Evolutionary conservation across 2,888 invertebrate species (phyloP).

Genomic region (Spicauda simplicius): DNA sequence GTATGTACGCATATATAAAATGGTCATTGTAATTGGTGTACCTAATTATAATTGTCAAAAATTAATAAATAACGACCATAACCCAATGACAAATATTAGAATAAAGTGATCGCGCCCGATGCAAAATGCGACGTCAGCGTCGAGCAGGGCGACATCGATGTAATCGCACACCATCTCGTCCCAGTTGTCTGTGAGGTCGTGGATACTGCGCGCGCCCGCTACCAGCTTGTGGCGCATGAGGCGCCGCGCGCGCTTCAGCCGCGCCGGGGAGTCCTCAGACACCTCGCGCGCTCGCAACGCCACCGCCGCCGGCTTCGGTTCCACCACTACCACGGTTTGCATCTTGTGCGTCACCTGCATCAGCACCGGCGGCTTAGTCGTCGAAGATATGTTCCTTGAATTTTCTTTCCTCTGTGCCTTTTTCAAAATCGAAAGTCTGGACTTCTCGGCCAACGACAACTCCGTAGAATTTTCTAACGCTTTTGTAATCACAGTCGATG

Average conservation of each 20-base stretch:
- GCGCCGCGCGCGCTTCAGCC: slow-evolving; percentile 59
- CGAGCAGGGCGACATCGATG: slow-evolving; percentile 61
- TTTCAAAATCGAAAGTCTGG: slow-evolving; percentile 68
- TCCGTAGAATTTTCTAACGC: slow-evolving; percentile 40
- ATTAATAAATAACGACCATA: not conserved
- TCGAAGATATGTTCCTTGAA: slow-evolving; percentile 43
- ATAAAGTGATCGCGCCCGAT: not conserved
- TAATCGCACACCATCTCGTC: slow-evolving; percentile 74
- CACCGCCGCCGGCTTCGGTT: slow-evolving; percentile 53
- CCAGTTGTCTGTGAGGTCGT: slow-evolving; percentile 73
- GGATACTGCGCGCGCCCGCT: slow-evolving; percentile 59
- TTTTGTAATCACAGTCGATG: slow-evolving; percentile 7
- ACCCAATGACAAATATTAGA: not conserved
- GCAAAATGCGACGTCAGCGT: slow-evolving; percentile 36
- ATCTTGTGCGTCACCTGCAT: slow-evolving; percentile 62
- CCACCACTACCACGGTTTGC: slow-evolving; percentile 69
- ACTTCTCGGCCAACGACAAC: slow-evolving; percentile 68
- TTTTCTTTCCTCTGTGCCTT: slow-evolving; percentile 66
- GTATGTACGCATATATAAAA: too few relatives aligned
- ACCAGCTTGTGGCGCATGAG: slow-evolving; percentile 71
- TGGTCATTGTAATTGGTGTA: too few relatives aligned
- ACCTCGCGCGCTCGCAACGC: slow-evolving; percentile 53
- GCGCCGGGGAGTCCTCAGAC: slow-evolving; percentile 56
- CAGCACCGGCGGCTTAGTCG: slow-evolving; percentile 68
- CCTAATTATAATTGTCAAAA: too few relatives aligned